phyloP scores from a whole-genome alignment of 2,797 vertebrate genomes.

The Ptychobarbus kaznakovi region DNA sequence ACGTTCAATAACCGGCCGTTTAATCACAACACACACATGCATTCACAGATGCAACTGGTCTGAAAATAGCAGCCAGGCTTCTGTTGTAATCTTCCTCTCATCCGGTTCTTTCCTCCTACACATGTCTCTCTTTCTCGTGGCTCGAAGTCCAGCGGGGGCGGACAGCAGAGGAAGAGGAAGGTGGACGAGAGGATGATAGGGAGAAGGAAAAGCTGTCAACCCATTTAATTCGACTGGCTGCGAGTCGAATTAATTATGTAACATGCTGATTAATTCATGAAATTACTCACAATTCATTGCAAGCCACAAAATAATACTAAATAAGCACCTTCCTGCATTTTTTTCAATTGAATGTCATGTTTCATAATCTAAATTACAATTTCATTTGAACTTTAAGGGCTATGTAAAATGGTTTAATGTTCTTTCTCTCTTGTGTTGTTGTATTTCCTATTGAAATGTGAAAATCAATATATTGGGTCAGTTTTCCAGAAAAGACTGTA shows the following conservation, averaged over 20 bases:
- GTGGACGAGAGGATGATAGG: not conserved
- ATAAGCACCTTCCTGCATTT: not conserved
- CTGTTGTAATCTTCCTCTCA: not conserved
- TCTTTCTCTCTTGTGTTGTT: not conserved
- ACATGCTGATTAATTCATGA: not conserved
- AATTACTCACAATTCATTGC: not conserved
- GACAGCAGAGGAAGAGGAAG: constrained; percentile 13
- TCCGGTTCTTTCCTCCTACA: constrained; percentile 22
- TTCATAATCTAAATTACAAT: not conserved
- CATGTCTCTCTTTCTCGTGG: constrained; percentile 2
- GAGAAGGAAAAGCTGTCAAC: not conserved
- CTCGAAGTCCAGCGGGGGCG: constrained; percentile 4
- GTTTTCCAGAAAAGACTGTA: not conserved
- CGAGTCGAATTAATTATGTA: not conserved
- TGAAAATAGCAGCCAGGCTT: constrained; percentile 36
- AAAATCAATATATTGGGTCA: not conserved
- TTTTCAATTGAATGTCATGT: not conserved
- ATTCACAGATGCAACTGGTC: constrained; percentile 8
- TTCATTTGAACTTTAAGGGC: not conserved
- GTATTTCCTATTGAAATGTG: no score
- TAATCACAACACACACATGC: not conserved
- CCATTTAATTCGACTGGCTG: not conserved
- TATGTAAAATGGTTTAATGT: not conserved
- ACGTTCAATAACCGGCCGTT: not conserved
- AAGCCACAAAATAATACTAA: not conserved